Conservation (phyloP, 2,113 vertebrate species). For the Ailurus styani region DNA sequence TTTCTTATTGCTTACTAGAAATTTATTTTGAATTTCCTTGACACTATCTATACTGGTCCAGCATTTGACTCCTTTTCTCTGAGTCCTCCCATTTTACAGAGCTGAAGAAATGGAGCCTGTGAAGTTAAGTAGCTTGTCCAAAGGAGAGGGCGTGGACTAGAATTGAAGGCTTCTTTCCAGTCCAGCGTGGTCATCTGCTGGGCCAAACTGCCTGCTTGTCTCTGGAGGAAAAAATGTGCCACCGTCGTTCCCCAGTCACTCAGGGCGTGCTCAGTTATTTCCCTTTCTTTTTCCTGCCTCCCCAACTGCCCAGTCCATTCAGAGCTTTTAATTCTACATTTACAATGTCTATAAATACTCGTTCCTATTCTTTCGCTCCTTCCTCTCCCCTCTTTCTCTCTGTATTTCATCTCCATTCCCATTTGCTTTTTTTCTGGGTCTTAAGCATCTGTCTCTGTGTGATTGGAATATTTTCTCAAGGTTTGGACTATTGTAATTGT, state of each 20-base stretch:
- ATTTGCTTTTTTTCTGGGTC: background rate
- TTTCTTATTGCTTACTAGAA: background rate
- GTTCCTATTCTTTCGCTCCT: background rate
- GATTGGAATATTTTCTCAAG: background rate
- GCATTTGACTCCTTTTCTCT: background rate
- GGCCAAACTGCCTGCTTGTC: background rate
- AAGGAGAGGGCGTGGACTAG: background rate
- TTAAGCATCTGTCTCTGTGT: background rate
- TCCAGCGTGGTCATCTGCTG: background rate
- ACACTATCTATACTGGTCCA: background rate
- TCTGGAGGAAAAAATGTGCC: background rate
- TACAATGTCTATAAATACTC: background rate
- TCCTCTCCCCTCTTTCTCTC: background rate
- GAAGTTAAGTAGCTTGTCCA: background rate
- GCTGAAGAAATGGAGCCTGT: background rate
- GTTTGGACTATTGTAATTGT: background rate
- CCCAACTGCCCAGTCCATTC: background rate
- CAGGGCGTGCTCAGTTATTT: background rate
- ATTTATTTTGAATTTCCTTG: background rate
- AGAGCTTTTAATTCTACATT: background rate
- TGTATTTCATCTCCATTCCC: background rate
- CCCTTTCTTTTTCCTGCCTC: background rate
- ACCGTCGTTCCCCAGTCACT: background rate
- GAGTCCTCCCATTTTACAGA: background rate
- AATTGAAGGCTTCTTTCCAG: background rate